These are phyloP conservation scores for Percopsis transmontana DNA, from an alignment of 2,113 vertebrate species.

Conservation along the genomic window DNA sequence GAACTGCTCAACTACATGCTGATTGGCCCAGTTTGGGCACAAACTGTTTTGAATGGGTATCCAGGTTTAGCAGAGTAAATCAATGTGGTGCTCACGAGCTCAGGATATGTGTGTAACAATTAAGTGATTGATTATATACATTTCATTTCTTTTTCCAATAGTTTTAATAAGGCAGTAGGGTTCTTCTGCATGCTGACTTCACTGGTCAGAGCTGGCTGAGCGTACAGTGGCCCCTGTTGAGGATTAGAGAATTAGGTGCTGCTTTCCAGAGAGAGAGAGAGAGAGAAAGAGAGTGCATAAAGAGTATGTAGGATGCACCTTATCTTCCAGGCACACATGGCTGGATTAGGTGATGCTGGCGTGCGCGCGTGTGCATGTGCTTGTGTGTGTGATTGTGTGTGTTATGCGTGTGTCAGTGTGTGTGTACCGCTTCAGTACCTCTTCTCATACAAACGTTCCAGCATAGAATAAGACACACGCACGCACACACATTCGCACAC, in stretches of 20 bases:
- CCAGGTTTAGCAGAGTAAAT: no score
- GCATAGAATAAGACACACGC: conserved; percentile 41
- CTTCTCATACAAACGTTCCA: conserved; percentile 59
- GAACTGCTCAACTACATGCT: no score
- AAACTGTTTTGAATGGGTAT: no score
- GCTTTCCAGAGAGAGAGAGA: conserved; percentile 50
- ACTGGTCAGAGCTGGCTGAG: conserved; percentile 53
- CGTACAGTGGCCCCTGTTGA: conserved; percentile 56
- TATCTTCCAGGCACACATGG: conserved; percentile 74
- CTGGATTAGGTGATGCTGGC: conserved; percentile 69
- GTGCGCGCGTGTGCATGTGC: background rate
- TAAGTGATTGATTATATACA: no score
- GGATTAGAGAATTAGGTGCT: conserved; percentile 72
- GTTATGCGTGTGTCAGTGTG: background rate
- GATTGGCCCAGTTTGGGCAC: no score
- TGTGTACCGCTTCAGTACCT: conserved; percentile 44
- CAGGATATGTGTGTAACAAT: no score
- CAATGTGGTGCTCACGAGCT: no score
- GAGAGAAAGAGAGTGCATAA: conserved; percentile 43
- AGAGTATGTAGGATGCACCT: conserved; percentile 67
- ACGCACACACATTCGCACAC: conserved; percentile 16
- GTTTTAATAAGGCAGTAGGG: no score
- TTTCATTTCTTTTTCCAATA: no score
- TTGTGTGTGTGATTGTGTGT: background rate
- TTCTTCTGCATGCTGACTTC: conserved; percentile 27